Percentiles rank a stretch among this genome's conserved stretches.
phyloP scores from a whole-genome alignment of 2,797 vertebrate genomes.

The Pangasius djambal region DNA sequence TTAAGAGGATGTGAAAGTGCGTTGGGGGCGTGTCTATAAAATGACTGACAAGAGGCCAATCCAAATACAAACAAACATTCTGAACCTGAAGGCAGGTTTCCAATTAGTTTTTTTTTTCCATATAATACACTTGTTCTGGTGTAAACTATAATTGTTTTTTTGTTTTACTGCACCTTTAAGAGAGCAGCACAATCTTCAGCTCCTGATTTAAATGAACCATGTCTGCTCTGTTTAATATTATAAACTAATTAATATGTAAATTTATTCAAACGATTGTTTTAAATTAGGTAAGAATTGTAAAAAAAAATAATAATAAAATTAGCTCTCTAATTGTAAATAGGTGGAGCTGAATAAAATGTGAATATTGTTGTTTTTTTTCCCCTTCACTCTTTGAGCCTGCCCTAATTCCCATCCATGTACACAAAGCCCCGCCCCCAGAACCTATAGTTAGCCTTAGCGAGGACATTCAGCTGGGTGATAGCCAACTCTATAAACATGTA shows the following conservation, averaged over 20 bases:
- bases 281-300: background rate
- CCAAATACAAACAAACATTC: background rate
- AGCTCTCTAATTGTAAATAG: no score
- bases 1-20: background rate
- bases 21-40: background rate
- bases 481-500: background rate
- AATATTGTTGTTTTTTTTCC: no score
- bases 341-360: no score
- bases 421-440: background rate
- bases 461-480: background rate
- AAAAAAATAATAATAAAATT: no score
- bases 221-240: background rate
- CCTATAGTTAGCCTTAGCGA: background rate
- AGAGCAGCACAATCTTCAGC: background rate
- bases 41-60: background rate
- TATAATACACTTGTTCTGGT: no score
- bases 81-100: background rate
- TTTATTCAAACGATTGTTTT: background rate
- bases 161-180: no score
- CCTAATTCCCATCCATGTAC: background rate
- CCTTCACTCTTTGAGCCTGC: background rate
- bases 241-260: background rate
- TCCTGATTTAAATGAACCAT: background rate
- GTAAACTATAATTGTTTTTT: no score
- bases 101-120: no score